Evolutionary conservation across 2,113 vertebrate species (phyloP).

Genomic region (Sphaerodactylus townsendi): DNA sequence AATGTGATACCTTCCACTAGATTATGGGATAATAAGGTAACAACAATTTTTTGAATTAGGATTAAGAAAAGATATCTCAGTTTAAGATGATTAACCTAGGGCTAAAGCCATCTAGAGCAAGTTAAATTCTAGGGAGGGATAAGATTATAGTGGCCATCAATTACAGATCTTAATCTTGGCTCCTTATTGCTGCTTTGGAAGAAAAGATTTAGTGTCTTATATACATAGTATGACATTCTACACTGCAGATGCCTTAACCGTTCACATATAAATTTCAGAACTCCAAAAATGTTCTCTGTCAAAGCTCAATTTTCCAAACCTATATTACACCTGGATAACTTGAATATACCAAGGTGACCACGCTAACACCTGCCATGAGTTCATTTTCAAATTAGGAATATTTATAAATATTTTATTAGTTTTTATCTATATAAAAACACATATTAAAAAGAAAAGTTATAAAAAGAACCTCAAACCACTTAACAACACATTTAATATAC

Average conservation of each 20-base stretch:
- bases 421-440: too few species aligned
- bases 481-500: too few species aligned
- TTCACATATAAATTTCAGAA: neutral
- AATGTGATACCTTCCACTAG: neutral
- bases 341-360: neutral
- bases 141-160: neutral
- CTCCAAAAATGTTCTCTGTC: neutral
- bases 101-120: neutral
- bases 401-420: neutral
- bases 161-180: neutral
- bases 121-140: conserved; percentile 5
- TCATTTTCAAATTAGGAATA: neutral
- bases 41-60: neutral
- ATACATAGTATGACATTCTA: neutral
- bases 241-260: neutral
- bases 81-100: conserved; percentile 11
- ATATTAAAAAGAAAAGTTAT: too few species aligned
- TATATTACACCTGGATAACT: neutral
- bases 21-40: neutral
- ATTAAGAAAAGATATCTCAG: neutral
- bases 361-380: neutral
- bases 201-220: neutral
- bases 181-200: neutral
- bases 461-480: too few species aligned
- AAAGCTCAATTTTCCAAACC: neutral